Evolutionary conservation across 2,797 vertebrate genomes (phyloP).

Genomic region (Tragopan temminckii): DNA sequence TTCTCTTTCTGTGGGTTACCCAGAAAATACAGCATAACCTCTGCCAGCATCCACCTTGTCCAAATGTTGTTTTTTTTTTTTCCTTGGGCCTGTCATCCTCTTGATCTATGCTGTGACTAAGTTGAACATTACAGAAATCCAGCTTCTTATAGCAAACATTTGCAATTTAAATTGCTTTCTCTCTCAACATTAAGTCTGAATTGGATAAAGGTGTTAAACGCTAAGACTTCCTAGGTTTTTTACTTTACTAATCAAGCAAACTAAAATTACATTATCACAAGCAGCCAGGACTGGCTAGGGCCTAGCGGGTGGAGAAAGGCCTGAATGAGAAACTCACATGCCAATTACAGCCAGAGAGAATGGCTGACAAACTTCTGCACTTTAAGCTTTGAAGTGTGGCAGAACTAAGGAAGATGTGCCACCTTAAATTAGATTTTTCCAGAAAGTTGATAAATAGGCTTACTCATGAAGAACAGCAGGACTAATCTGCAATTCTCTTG

Average conservation of each 20-base stretch:
- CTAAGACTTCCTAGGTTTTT: neutral
- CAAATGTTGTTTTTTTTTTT: neutral
- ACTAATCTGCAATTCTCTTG: conserved; percentile 65
- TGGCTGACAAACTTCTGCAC: neutral
- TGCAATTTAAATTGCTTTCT: conserved; percentile 59
- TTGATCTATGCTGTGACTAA: neutral
- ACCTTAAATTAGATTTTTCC: conserved; percentile 61
- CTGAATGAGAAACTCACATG: neutral
- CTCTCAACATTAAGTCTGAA: conserved; percentile 24
- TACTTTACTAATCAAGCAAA: conserved; percentile 15
- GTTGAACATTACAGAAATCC: neutral
- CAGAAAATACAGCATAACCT: neutral
- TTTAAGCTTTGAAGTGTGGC: conserved; percentile 44
- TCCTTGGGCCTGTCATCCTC: neutral
- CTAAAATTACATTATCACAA: conserved; percentile 22
- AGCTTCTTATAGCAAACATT: neutral
- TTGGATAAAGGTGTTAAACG: conserved; percentile 53
- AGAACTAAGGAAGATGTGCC: conserved; percentile 49
- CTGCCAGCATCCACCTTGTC: neutral
- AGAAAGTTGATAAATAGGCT: conserved; percentile 57
- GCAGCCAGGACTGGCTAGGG: neutral
- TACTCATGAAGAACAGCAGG: conserved; percentile 44
- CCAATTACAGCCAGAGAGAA: neutral
- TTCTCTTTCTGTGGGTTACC: neutral
- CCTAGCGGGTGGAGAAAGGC: neutral